Conservation (phyloP, 2,113 vertebrate species). For the Amphiprion ocellaris region DNA sequence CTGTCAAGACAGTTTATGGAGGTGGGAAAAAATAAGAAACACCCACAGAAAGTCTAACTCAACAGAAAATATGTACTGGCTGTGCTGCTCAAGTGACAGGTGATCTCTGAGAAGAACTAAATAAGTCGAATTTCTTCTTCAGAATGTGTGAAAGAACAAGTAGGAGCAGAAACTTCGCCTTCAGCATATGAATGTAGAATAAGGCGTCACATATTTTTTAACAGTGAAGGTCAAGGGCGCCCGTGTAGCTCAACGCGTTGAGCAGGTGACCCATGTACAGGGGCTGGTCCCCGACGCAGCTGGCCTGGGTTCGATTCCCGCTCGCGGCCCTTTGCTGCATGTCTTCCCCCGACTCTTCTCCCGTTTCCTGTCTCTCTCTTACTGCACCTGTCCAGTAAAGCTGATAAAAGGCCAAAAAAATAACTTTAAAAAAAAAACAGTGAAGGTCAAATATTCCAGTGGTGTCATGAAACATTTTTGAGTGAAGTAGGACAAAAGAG, state of each 20-base stretch:
- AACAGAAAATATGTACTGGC: constrained; percentile 12
- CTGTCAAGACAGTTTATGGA: constrained; percentile 24
- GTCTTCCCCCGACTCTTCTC: too few relatives aligned
- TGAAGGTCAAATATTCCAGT: not conserved
- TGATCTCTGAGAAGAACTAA: not conserved
- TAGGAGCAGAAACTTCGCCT: not conserved
- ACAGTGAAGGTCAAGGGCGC: not conserved
- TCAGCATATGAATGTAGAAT: not conserved
- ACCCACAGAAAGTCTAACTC: not conserved
- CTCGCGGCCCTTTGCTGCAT: too few relatives aligned
- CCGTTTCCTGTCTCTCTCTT: too few relatives aligned
- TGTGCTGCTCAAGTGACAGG: not conserved
- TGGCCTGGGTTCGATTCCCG: too few relatives aligned
- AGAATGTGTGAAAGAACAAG: not conserved
- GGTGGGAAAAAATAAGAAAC: not conserved
- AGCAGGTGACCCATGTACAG: too few relatives aligned
- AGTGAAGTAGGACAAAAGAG: not conserved
- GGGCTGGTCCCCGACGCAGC: too few relatives aligned
- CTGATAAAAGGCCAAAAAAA: too few relatives aligned
- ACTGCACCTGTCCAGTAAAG: too few relatives aligned
- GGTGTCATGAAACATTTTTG: not conserved
- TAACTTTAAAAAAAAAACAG: too few relatives aligned
- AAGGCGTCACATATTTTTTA: not conserved
- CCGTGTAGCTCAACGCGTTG: too few relatives aligned
- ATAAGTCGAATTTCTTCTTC: not conserved